Base-by-base conservation (phyloP, 2,113 vertebrate genomes). In the Asarcornis scutulata region DNA sequence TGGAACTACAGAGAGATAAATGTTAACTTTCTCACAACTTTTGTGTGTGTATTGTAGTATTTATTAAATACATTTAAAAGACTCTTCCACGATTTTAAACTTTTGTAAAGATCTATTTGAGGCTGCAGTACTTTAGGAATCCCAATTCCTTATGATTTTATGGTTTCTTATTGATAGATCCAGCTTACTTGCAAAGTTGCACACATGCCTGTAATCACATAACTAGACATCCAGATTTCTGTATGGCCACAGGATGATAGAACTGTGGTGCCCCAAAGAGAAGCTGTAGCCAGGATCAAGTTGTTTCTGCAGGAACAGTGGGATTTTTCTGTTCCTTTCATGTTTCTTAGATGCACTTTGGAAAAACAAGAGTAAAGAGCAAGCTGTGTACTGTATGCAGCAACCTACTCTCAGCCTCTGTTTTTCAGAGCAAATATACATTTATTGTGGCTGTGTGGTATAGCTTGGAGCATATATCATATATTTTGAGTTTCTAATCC, bases 11-110 rank as follows among this genome's bases (percentile, higher is more conserved):
- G 29, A 89, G 4, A 4, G 32, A 4, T 48, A 63, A 22, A 64
- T 26, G n/a, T 73, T 71, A 2, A 48, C 46, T 53, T 69, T 23
- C 50, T 62, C 0, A 0, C 40, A 25, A 55, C 27, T 44, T 1
- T 76, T 66, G 2, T 36, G 31, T 53, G 16, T n/a, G 7, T 53
- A 38, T 50, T 50, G 10, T 27, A 55, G 48, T 29, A 29, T 13
- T n/a, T 20, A 8, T 83, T 74, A 75, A 50, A 50, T 13, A 72
- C 6, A n/a, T 0, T 8, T 26, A 8, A 72, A 59, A 42, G 1
- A 21, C 4, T 10, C 16, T 17, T 46, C 8, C n/a, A 27, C 16
- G n/a, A 25, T 32, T 88, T 40, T 36, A 15, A 82, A 60, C 8
- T 31, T 59, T 17, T 42, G n/a, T 55, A 67, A 22, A 15, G 15